Conservation (phyloP, 2,113 vertebrate species). For the Psilopogon haemacephalus region DNA sequence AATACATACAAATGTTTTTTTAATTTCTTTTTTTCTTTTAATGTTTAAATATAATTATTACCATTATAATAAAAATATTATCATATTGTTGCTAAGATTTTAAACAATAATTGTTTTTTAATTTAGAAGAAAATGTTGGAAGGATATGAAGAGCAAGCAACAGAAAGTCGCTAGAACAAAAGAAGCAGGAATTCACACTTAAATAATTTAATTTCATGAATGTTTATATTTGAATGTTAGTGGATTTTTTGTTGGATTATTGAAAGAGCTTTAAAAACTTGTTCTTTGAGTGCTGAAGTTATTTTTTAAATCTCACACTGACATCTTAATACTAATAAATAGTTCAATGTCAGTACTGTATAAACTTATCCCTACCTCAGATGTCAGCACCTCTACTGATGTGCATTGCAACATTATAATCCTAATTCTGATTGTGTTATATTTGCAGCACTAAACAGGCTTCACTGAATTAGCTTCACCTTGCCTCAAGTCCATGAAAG, state of each 20-base stretch:
- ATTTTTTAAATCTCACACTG: slow-evolving; percentile 40
- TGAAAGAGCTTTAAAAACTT: slow-evolving; percentile 19
- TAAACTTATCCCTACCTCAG: slow-evolving; percentile 20
- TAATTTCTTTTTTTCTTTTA: neutral
- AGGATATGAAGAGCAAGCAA: neutral
- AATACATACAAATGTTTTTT: neutral
- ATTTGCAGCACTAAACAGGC: neutral
- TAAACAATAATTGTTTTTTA: neutral
- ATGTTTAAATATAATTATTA: neutral
- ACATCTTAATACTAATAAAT: slow-evolving; percentile 51
- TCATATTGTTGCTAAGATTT: neutral
- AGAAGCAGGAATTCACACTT: neutral
- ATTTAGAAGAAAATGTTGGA: neutral
- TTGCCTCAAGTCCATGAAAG: neutral
- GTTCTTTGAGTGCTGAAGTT: slow-evolving; percentile 17
- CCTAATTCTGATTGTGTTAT: neutral
- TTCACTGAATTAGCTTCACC: neutral
- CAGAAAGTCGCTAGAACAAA: neutral
- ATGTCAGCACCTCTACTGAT: slow-evolving; percentile 10
- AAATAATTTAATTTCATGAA: neutral
- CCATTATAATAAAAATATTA: neutral
- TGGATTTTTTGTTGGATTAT: slow-evolving; percentile 17
- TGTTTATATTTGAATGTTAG: slow-evolving; percentile 31
- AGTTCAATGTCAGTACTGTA: neutral
- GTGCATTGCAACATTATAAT: neutral